Base-by-base conservation (phyloP, 2,888 invertebrate species). In the Synanthedon vespiformis region DNA sequence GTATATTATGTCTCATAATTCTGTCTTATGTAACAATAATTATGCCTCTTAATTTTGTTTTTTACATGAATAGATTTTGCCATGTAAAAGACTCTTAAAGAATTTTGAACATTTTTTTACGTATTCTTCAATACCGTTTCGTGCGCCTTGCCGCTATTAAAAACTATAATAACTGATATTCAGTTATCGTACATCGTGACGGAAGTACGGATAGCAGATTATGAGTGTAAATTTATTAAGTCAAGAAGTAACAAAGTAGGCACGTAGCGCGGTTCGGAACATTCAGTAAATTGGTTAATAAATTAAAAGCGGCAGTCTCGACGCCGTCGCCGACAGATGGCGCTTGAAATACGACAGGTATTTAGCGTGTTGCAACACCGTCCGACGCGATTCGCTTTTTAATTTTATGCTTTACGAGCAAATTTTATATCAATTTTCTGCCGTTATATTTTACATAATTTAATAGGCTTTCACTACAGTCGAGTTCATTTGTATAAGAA, bases 301-400 rank as follows among this genome's bases (percentile, higher is more conserved):
- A 85, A 85, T 85, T 85, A 82, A 83, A 85, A 79, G 77, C 77
- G 77, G 79, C 82, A 83, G 81, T 83, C 80, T 84, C 80, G 71
- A 70, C 70, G 74, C 80, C 79, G 85, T 86, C 85, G 78, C 59
- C 77, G 78, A 79, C 85, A 86, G 85, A 80, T 84, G 85, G 81
- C 80, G 85, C 72, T 57, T 86, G 83, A 86, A 81, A 80, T 84
- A 85, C 84, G 82, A 84, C 85, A 85, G 85, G 85, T 85, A 85
- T 84, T 85, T 85, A 85, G 82, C 80, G 74, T 83, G 84, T 82
- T 82, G 84, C 84, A 83, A 81, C 80, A 84, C 75, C 79, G 80
- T 76, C 74, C 72, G 72, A 74, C 72, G 63, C 78, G 78, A 80
- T 77, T 71, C 75, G 68, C 74, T 72, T 78, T 84, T 85, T 85